Conservation (phyloP, 2,113 vertebrate species). For the Psephotus haematonotus region DNA sequence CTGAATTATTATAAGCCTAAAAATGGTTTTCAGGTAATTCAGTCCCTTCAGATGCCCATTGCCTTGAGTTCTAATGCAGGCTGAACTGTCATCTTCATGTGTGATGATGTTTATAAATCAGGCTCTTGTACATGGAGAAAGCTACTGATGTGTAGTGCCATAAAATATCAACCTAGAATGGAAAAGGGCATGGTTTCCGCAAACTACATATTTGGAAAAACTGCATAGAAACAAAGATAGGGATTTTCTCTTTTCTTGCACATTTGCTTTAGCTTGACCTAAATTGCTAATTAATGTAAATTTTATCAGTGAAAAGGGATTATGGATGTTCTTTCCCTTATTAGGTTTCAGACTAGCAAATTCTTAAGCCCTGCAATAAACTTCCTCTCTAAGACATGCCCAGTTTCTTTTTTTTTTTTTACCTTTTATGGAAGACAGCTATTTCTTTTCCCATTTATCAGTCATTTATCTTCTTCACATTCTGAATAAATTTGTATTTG, state of each 20-base stretch:
- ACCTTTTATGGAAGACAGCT: neutral
- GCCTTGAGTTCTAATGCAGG: neutral
- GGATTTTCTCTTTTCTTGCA: neutral
- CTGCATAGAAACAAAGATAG: neutral
- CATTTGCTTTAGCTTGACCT: neutral
- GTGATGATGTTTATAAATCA: neutral
- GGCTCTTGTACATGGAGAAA: neutral
- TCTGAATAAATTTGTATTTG: conserved; percentile 7
- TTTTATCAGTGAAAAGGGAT: conserved; percentile 45
- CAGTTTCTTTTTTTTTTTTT: neutral
- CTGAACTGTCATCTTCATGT: neutral
- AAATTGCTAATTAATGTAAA: conserved; percentile 66
- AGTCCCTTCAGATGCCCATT: neutral
- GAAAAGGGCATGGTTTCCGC: neutral
- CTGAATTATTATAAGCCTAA: neutral
- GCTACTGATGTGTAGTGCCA: neutral
- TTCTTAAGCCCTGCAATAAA: conserved; percentile 38
- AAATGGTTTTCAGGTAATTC: conserved; percentile 19
- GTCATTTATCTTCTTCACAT: conserved; percentile 26
- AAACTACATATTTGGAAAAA: neutral
- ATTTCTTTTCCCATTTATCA: conserved; percentile 14
- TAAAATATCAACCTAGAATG: neutral
- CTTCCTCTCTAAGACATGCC: neutral
- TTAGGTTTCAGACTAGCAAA: conserved; percentile 37
- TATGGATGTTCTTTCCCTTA: conserved; percentile 44